Percentiles rank a stretch among this genome's conserved stretches.
These are phyloP conservation scores for Amphiura filiformis DNA, from an alignment of 35 echinoderm and acorn worm genomes.

Conservation along the genomic window DNA sequence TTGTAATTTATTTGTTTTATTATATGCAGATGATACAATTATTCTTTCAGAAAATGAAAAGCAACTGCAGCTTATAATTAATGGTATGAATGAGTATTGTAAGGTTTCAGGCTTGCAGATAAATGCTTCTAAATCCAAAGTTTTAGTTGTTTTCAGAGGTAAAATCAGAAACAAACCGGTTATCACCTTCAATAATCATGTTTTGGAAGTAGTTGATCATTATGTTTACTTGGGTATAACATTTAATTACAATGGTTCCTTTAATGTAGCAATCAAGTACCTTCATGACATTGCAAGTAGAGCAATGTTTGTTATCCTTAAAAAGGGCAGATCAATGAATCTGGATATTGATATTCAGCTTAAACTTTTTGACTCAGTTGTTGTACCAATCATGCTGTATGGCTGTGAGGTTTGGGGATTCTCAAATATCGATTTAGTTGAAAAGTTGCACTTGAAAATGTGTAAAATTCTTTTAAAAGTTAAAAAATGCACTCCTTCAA, in stretches of 20 bases:
- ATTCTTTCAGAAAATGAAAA: slow-evolving; percentile 9
- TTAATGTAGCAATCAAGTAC: neutral
- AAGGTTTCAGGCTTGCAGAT: neutral
- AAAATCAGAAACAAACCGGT: slow-evolving; percentile 17
- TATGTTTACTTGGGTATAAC: slow-evolving; percentile 8
- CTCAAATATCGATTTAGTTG: neutral
- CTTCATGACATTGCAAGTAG: slow-evolving; percentile 13
- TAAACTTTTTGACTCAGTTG: slow-evolving; percentile 30
- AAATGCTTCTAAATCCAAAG: slow-evolving; percentile 4
- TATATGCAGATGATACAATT: slow-evolving; percentile 6
- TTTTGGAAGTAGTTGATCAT: slow-evolving; percentile 20
- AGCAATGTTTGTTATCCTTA: slow-evolving; percentile 21
- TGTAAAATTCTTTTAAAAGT: neutral
- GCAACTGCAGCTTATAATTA: neutral
- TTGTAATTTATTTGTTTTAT: slow-evolving; percentile 23
- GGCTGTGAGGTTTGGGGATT: slow-evolving; percentile 33
- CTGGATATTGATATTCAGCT: slow-evolving; percentile 19
- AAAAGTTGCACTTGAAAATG: slow-evolving; percentile 1
- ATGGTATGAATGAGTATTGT: slow-evolving; percentile 8
- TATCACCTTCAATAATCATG: neutral
- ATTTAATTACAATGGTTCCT: neutral
- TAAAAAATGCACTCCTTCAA: neutral
- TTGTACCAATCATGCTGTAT: slow-evolving; percentile 33
- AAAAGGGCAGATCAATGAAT: slow-evolving; percentile 1
- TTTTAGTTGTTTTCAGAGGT: neutral